A percentile compares a stretch with the other conserved stretches of the same genome.
Conservation (phyloP, 2,888 invertebrate genomes). For the Ectemnius cavifrons region DNA sequence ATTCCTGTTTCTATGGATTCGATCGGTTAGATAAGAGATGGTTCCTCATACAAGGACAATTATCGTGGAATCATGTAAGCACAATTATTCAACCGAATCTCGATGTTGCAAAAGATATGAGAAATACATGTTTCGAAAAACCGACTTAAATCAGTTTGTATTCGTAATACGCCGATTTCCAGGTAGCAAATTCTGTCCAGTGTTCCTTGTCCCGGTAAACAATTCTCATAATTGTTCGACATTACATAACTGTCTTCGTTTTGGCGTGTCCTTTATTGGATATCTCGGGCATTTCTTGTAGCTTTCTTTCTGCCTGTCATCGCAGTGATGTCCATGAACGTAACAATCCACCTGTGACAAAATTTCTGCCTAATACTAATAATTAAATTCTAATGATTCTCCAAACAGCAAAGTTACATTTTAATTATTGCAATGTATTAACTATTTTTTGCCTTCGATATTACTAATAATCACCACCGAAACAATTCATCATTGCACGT, state of each 20-base stretch:
- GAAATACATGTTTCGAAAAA: not conserved
- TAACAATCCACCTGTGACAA: no score
- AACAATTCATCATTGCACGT: no score
- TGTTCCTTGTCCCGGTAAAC: slow-evolving; percentile 12
- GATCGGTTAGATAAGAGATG: slow-evolving; percentile 27
- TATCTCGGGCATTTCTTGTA: not conserved
- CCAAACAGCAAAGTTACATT: no score
- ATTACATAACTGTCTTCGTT: slow-evolving; percentile 21
- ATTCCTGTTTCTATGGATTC: slow-evolving; percentile 23
- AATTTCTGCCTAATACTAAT: no score
- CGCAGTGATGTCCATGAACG: not conserved
- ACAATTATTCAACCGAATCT: slow-evolving; percentile 24
- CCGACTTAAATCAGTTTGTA: not conserved
- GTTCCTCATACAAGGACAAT: slow-evolving; percentile 10
- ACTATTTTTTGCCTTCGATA: no score
- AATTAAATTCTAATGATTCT: no score
- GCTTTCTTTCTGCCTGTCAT: slow-evolving; percentile 7
- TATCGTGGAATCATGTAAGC: slow-evolving; percentile 7
- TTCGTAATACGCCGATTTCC: not conserved
- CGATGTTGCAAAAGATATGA: not conserved
- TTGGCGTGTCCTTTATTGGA: not conserved
- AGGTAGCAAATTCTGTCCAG: not conserved
- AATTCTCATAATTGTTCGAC: slow-evolving; percentile 19
- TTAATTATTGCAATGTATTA: no score
- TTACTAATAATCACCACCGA: no score